phyloP scores from a whole-genome alignment of 2,888 invertebrate species.

The Alloplasta piceator region DNA sequence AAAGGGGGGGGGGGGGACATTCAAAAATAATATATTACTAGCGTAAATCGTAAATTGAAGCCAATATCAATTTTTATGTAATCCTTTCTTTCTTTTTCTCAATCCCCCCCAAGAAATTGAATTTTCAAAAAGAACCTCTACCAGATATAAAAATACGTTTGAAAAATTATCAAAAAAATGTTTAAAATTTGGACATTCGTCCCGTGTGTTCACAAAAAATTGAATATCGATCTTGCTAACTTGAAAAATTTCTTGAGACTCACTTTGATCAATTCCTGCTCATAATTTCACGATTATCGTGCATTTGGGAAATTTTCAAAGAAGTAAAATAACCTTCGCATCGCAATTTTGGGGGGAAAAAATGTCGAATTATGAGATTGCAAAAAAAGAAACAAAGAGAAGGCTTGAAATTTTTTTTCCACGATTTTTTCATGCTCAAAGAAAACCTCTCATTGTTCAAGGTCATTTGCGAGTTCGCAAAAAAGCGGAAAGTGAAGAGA shows the following conservation, averaged over 20 bases:
- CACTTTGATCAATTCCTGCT: constrained; percentile 5
- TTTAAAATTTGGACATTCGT: constrained; percentile 45
- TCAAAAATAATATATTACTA: constrained; percentile 18
- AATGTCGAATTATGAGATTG: not conserved
- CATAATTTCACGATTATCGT: constrained; percentile 9
- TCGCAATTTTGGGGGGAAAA: not conserved
- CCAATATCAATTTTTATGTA: constrained; percentile 56
- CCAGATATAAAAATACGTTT: constrained; percentile 17
- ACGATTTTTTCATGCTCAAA: no score
- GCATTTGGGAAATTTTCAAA: constrained; percentile 1
- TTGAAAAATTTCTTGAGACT: constrained; percentile 40
- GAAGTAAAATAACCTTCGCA: not conserved
- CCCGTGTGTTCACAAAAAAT: constrained; percentile 39
- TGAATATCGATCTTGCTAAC: constrained; percentile 30
- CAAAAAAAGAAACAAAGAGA: not conserved
- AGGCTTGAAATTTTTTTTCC: no score
- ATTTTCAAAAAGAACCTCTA: not conserved
- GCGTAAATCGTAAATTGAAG: constrained; percentile 46
- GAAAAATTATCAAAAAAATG: constrained; percentile 17
- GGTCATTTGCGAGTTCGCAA: no score
- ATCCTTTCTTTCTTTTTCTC: constrained; percentile 27
- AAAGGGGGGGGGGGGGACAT: constrained; percentile 4
- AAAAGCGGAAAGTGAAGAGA: no score
- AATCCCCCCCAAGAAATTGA: not conserved
- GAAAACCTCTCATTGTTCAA: no score